These are phyloP conservation scores for Rattus rattus DNA, from an alignment of 2,113 vertebrate genomes.

Conservation along the genomic window DNA sequence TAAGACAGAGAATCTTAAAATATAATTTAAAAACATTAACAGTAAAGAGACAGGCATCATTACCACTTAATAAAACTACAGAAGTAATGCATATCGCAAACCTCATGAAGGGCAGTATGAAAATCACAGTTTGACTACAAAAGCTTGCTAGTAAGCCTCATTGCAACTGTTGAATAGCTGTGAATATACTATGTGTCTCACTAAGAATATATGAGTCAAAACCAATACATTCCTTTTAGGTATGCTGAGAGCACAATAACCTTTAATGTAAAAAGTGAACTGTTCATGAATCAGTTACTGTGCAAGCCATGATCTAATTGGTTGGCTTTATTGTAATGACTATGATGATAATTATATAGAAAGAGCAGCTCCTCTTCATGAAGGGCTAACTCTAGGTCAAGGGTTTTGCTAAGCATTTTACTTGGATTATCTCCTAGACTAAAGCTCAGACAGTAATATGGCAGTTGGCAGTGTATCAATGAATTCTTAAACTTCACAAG, in stretches of 20 bases:
- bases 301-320: constrained; percentile 16
- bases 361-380: not conserved
- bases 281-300: constrained; percentile 12
- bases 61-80: not conserved
- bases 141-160: not conserved
- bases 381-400: constrained; percentile 7
- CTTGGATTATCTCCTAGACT: not conserved
- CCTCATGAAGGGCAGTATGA: not conserved
- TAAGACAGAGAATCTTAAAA: not conserved
- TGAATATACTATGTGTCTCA: not conserved
- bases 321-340: not conserved
- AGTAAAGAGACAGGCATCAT: not conserved
- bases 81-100: not conserved
- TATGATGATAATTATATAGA: not conserved
- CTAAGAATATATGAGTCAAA: constrained; percentile 26
- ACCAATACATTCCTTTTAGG: not conserved
- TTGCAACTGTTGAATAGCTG: not conserved
- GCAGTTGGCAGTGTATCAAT: not conserved
- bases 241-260: not conserved
- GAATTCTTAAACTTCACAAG: not conserved
- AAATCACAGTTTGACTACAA: not conserved
- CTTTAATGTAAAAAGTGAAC: not conserved
- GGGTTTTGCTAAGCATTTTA: not conserved
- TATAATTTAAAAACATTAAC: not conserved
- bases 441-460: not conserved